Base-by-base conservation (phyloP, 1,140 invertebrate species). In the Musca vetustissima region DNA sequence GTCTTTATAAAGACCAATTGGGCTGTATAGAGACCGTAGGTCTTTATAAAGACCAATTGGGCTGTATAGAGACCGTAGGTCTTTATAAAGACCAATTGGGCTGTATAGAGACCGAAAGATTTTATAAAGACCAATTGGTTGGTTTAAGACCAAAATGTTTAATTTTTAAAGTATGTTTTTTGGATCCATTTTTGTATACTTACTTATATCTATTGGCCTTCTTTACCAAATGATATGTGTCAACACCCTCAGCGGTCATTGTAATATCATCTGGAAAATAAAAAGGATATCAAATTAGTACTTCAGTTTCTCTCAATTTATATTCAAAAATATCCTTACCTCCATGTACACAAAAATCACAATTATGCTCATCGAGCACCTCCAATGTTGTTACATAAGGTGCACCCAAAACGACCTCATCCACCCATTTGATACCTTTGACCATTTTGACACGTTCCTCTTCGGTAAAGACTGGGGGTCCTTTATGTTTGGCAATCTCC, bases 321-420 rank as follows among this genome's bases (percentile, higher is more conserved):
- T 22, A 65, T 2, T 36, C 25, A 24, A 52, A 17, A 64, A n/a
- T 59, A 65, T 25, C 76, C 84, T 82, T 83, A 94, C 93, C 92
- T 77, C 97, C 98, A 86, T 99, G 98, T 71, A 98, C 97, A 89
- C 98, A 99, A 85, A 99, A 99, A 85, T 98, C 96, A 87, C 97
- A 98, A 78, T 95, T 88, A 82, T 99, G 92, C 85, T 97, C 92
- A 82, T 99, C 95, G 75, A 99, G 85, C 1, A 97, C 99, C 81
- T 99, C 97, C 65, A 99, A 84, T 11, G 95, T 98, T 28, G 98
- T 99, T 11, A 98, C 94, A 85, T 99, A 99, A 24, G 98, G 98
- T 32, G 96, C 98, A 74, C 91, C 93, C 85, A 99, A 95, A 4
- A 99, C 93, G 43, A 99, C 95, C 85, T 99, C 96, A 85, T 99